Percentiles rank a stretch among this genome's conserved stretches.
Conservation (phyloP, 2,113 vertebrate species). For the Picathartes gymnocephalus region DNA sequence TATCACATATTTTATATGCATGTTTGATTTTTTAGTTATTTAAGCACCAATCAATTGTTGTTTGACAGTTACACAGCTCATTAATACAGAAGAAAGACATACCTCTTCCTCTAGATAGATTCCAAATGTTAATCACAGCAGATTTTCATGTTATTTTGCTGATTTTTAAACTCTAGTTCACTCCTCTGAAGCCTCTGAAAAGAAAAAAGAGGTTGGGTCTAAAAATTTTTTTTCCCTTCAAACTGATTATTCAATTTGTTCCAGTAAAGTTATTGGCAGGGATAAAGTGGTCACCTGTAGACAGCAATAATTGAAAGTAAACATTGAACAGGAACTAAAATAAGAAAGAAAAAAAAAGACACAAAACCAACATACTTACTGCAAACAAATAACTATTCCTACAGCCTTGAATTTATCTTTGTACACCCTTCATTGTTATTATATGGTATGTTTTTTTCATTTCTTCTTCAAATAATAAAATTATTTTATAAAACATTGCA, state of each 20-base stretch:
- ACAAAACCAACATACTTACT: not conserved
- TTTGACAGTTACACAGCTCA: not conserved
- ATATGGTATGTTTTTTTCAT: not conserved
- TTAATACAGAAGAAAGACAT: not conserved
- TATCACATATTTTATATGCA: not conserved
- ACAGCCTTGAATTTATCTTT: not conserved
- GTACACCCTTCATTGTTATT: not conserved
- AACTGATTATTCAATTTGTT: not conserved
- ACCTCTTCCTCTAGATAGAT: not conserved
- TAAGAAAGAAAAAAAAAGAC: not conserved
- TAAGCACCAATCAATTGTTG: not conserved
- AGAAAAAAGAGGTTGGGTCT: not conserved
- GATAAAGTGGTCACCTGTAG: not conserved
- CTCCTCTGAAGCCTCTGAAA: not conserved
- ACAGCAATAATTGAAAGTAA: not conserved
- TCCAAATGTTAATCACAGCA: not conserved
- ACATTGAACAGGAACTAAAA: not conserved
- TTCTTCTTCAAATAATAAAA: not conserved
- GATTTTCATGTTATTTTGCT: not conserved
- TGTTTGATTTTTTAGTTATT: not conserved
- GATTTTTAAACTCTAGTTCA: not conserved
- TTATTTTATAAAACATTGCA: not conserved
- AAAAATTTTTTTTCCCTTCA: not conserved
- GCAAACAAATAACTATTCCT: not conserved
- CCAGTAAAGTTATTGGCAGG: not conserved